A percentile compares a stretch with the other conserved stretches of the same genome.
Evolutionary conservation across 2,888 invertebrate genomes (phyloP).

Genomic region (Ceraclea dissimilis): DNA sequence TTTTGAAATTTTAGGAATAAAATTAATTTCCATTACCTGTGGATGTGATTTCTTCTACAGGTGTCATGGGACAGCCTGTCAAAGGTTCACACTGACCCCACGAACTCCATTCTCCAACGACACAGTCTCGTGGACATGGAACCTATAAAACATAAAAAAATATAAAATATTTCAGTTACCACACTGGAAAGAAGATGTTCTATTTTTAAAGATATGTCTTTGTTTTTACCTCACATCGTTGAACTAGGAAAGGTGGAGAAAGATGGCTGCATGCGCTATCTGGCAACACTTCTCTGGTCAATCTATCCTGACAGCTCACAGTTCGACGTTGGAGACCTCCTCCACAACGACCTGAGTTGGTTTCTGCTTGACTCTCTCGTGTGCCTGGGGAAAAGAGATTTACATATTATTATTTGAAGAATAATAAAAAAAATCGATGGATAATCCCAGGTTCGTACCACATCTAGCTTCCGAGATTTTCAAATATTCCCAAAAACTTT

Average conservation of each 20-base stretch:
- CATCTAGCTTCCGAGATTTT: no score
- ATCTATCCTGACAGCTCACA: constrained; percentile 45
- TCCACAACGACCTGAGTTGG: constrained; percentile 39
- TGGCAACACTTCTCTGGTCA: constrained; percentile 42
- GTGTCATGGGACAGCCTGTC: constrained; percentile 45
- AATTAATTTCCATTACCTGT: constrained; percentile 34
- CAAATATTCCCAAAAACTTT: no score
- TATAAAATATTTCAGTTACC: no score
- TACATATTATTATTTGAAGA: no score
- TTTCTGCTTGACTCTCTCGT: neutral
- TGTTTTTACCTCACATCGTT: constrained; percentile 44
- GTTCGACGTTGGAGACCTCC: constrained; percentile 52
- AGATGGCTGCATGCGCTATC: constrained; percentile 46
- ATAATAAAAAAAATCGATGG: no score
- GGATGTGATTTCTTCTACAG: constrained; percentile 44
- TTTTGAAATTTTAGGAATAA: no score
- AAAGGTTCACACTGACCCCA: constrained; percentile 55
- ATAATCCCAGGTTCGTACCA: no score
- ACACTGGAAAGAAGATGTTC: no score
- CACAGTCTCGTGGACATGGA: constrained; percentile 53
- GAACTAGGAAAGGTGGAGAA: constrained; percentile 46
- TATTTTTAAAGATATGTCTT: no score
- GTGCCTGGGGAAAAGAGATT: neutral
- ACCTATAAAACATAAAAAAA: constrained; percentile 33
- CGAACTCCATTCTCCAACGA: constrained; percentile 53